Conservation (phyloP, 1,140 invertebrate species). For the Solenopsis fugax region DNA sequence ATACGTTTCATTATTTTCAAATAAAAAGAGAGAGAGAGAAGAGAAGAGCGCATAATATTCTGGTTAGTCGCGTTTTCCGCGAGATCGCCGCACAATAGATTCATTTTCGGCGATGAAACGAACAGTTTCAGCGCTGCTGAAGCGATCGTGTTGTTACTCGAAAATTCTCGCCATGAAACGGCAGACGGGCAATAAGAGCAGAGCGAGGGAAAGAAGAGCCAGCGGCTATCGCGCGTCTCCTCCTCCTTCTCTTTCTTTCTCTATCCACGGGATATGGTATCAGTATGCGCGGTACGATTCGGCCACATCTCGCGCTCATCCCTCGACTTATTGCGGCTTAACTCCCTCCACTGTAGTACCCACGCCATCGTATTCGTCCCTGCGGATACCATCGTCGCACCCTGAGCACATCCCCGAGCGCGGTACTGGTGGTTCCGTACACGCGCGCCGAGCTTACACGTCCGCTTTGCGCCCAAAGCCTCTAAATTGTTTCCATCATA, state of each 20-base stretch:
- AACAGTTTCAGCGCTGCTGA: neutral
- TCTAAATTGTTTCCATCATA: slow-evolving; percentile 87
- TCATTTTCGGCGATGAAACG: slow-evolving; percentile 47
- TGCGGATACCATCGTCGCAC: slow-evolving; percentile 68
- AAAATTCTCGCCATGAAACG: slow-evolving; percentile 71
- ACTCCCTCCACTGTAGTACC: slow-evolving; percentile 78
- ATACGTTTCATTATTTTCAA: slow-evolving; percentile 15
- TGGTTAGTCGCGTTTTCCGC: slow-evolving; percentile 9
- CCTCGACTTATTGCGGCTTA: slow-evolving; percentile 87
- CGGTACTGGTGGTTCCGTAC: slow-evolving; percentile 38
- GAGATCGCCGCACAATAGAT: slow-evolving; percentile 36
- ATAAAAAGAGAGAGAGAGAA: too few species aligned
- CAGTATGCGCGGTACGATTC: slow-evolving; percentile 86
- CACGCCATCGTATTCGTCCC: slow-evolving; percentile 74
- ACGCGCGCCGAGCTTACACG: slow-evolving; percentile 74
- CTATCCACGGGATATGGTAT: slow-evolving; percentile 81
- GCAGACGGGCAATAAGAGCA: slow-evolving; percentile 62
- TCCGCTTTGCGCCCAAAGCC: slow-evolving; percentile 82
- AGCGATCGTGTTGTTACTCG: slow-evolving; percentile 64
- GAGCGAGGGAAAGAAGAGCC: slow-evolving; percentile 19
- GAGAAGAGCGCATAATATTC: neutral
- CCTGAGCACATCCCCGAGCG: slow-evolving; percentile 70
- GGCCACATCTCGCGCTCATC: slow-evolving; percentile 86
- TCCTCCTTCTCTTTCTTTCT: slow-evolving; percentile 62
- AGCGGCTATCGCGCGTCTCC: slow-evolving; percentile 22